Evolutionary conservation across 2,113 vertebrate genomes (phyloP), one percentile per base, ranked within the genome.

Genomic region (Macrotus californicus): DNA sequence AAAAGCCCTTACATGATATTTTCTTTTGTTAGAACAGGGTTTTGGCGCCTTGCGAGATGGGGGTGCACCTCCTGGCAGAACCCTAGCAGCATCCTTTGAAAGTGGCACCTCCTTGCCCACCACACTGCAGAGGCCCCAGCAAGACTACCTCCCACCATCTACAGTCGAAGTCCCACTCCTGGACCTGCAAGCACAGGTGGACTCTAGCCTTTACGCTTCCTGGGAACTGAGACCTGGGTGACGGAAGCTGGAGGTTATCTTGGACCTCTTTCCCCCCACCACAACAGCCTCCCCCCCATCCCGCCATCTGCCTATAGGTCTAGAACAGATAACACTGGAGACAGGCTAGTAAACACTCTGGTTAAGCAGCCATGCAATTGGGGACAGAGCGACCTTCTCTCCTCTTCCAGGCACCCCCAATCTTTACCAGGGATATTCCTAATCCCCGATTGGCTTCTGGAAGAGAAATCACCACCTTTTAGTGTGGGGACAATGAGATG

Each of bases 391-490:
- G n/a, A 67, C 48, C 46, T 19, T 36, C 24, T 79, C n/a, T 19
- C 36, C 76, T 66, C 39, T 80, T 4, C n/a, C 3, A 80, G 66
- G 9, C 7, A 64, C n/a, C 21, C 29, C 77, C 15, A 18, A 0
- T 41, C 34, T 69, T 52, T 39, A 89, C 24, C 36, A 61, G 48
- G 52, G 48, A 16, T 88, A 36, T 22, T 31, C n/a, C 29, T 11
- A 75, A 26, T 14, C 56, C 8, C 10, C 11, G 22, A 64, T 2
- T 36, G 31, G 54, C 36, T 90, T 82, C 79, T 54, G 7, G 66
- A 69, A 85, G 7, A 76, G 16, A 77, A 95, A 93, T 67, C 72
- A 34, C 14, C n/a, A 59, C 29, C 77, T 94, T 83, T 18, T 39
- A 36, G 36, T 29, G 15, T 73, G 43, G 29, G 22, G 29, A 86